Evolutionary conservation across 2,797 vertebrate genomes (phyloP), one percentile per base, ranked within the genome.

Genomic region (Lutjanus argentimaculatus): DNA sequence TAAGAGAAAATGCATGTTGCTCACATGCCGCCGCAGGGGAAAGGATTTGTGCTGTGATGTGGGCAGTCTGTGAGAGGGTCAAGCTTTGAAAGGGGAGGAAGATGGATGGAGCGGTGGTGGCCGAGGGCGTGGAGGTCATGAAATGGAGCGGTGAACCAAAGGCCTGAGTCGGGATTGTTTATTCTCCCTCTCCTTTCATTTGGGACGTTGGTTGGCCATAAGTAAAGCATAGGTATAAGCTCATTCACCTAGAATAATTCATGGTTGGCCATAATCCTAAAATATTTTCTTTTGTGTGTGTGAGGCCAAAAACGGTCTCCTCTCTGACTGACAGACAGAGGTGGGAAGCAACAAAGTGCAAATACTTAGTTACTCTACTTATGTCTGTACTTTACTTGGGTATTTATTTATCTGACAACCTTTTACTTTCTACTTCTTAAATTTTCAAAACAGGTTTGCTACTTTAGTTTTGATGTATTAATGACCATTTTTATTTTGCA

Each of bases 111-210:
- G 84, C 19, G 72, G 58, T 65, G 76, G 79, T n/a, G 30, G 68
- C 7, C 0, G 78, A 83, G 83, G 84, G 83, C 52, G 81, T 80
- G 78, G 83, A 83, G 84, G 71, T 77, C 55, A 4, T 72, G 75
- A 81, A 73, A 78, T 51, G 70, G 25, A 84, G 84, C n/a, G 55
- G 76, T 80, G 62, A 86, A 86, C 85, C 89, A 84, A 87, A 89
- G 64, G 46, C 67, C 56, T 30, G 59, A 88, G 61, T 82, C 69
- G 21, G 75, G 66, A 76, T 59, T 82, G 84, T 89, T 91, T 89
- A 86, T 65, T 13, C 58, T 83, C 17, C 45, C 75, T 84, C 45
- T 83, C 77, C 80, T 91, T 76, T 91, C 71, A 82, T 90, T 86
- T 79, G 52, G 59, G 72, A 40, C 55, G 8, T 61, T 64, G 72